Evolutionary conservation across 2,113 vertebrate genomes (phyloP).

Genomic region (Pseudorasbora parva): DNA sequence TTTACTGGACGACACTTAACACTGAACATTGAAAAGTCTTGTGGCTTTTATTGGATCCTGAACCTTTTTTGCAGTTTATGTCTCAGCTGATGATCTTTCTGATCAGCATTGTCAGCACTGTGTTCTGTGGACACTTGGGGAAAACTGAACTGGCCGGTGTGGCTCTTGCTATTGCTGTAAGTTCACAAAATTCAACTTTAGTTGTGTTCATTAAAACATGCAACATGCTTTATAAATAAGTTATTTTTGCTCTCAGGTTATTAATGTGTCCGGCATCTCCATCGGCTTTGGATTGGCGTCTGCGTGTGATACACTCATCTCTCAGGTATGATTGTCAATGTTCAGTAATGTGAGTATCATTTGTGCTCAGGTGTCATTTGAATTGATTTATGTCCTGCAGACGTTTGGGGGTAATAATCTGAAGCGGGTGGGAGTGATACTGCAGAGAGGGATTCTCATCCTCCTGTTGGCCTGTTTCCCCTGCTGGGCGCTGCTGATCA

Average conservation of each 20-base stretch:
- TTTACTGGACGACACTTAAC: background rate
- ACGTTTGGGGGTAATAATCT: slow-evolving; percentile 85
- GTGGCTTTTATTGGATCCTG: background rate
- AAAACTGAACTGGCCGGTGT: slow-evolving; percentile 84
- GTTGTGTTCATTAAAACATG: background rate
- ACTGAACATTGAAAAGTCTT: background rate
- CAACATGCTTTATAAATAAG: background rate
- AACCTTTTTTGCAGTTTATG: slow-evolving; percentile 73
- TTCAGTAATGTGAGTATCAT: slow-evolving; percentile 23
- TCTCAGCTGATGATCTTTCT: slow-evolving; percentile 88
- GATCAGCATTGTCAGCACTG: slow-evolving; percentile 86
- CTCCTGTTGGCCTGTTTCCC: slow-evolving; percentile 89
- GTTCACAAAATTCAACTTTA: slow-evolving; percentile 40
- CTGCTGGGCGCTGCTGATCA: slow-evolving; percentile 91
- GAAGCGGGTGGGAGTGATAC: slow-evolving; percentile 85
- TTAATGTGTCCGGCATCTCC: slow-evolving; percentile 85
- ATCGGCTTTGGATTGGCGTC: slow-evolving; percentile 85
- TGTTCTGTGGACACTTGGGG: slow-evolving; percentile 91
- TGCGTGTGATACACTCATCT: slow-evolving; percentile 88
- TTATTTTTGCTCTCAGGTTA: slow-evolving; percentile 74
- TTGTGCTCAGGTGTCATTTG: background rate
- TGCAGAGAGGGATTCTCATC: slow-evolving; percentile 83
- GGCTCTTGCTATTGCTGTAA: slow-evolving; percentile 81
- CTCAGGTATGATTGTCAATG: slow-evolving; percentile 78
- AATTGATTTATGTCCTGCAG: slow-evolving; percentile 64